These are phyloP conservation scores for Urosaurus nigricauda DNA, from an alignment of 2,797 vertebrate genomes.

Conservation along the genomic window DNA sequence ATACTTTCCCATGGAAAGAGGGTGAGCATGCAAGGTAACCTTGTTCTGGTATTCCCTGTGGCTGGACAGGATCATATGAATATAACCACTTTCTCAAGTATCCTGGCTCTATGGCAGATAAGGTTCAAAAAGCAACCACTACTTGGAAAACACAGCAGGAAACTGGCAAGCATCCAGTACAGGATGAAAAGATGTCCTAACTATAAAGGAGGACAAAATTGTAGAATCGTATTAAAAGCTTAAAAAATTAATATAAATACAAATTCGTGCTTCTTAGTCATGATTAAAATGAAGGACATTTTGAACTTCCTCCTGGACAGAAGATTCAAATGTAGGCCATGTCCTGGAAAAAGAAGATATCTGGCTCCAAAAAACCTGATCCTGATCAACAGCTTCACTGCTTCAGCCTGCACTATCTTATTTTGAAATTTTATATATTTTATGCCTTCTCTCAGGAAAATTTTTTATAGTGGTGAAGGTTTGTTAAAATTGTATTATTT, in stretches of 20 bases:
- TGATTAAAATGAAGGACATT: no score
- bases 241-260: no score
- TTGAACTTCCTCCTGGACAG: no score
- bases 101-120: background rate
- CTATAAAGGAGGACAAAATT: no score
- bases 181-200: no score
- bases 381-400: background rate
- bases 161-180: background rate
- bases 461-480: no score
- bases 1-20: background rate
- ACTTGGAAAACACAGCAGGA: background rate
- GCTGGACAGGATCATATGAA: background rate
- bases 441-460: background rate
- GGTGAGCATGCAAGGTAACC: background rate
- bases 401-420: background rate
- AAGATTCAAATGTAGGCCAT: no score
- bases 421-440: background rate
- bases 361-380: background rate
- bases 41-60: background rate
- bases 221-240: no score
- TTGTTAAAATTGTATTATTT: no score
- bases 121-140: background rate
- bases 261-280: no score
- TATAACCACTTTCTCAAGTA: background rate
- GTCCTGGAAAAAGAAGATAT: no score